phyloP scores from a whole-genome alignment of 2,797 vertebrate species.

The Tiaroga cobitis region DNA sequence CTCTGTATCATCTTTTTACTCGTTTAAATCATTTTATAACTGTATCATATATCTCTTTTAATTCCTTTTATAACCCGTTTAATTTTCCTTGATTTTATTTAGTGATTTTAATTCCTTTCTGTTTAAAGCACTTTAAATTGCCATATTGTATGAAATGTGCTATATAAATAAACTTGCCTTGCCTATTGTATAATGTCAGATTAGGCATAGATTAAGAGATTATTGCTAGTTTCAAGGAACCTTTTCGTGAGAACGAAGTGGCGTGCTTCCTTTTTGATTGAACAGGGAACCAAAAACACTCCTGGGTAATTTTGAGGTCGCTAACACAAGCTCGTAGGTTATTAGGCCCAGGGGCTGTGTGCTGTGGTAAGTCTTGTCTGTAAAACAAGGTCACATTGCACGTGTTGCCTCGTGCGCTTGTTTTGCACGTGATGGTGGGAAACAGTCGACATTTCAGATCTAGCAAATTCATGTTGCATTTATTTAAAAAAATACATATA shows the following conservation, averaged over 20 bases:
- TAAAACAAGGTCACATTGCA: not conserved
- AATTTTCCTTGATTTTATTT: no score
- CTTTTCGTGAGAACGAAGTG: constrained; percentile 8
- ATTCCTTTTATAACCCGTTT: no score
- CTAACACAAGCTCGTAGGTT: not conserved
- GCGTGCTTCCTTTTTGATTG: not conserved
- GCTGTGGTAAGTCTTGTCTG: not conserved
- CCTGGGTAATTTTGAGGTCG: not conserved
- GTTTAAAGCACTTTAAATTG: no score
- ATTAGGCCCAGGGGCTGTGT: not conserved
- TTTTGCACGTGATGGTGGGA: not conserved
- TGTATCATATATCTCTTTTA: no score
- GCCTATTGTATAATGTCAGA: not conserved
- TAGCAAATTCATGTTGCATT: not conserved
- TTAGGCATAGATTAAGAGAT: not conserved
- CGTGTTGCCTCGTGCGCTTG: not conserved
- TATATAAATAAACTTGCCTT: no score
- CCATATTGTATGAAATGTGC: no score
- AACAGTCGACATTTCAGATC: not conserved
- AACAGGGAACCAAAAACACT: constrained; percentile 7
- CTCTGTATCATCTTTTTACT: no score
- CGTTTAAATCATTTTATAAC: no score
- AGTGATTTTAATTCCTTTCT: no score
- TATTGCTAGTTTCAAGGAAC: not conserved
- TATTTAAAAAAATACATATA: not conserved